Base-by-base conservation (phyloP, 2,113 vertebrate species). In the Siniperca chuatsi region DNA sequence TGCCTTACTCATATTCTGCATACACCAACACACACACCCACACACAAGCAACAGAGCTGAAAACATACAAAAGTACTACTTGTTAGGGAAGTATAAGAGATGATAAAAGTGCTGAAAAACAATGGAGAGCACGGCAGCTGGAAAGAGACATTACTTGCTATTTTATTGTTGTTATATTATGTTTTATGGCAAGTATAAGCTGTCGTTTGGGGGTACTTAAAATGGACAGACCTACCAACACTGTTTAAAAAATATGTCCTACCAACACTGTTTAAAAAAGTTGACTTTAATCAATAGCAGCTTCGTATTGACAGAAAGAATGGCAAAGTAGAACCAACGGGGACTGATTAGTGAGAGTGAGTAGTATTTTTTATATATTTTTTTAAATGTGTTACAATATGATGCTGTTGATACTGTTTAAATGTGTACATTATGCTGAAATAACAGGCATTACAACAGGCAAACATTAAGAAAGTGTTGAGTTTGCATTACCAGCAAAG, bases 61-160 rank as follows among this genome's bases (percentile, higher is more conserved):
- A 58, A 72, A 35, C 77, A 70, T 8, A 70, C 4, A 15, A 20
- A 62, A 46, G 60, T 44, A 46, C 10, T 68, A 46, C 50, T 20
- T 66, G 37, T 55, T 9, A 46, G 25, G 18, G 13, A 62, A 52
- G 25, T 58, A 46, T 48, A 33, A 52, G n/a, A 44, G 57, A 83
- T 33, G 40, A 64, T 60, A 61, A 66, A 71, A 55, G 29, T 64
- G 54, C 13, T 79, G 35, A 42, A n/a, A 55, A 75, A 55, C 16
- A 58, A 29, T 15, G 12, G 20, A 15, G 46, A 58, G 33, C 1
- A 15, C 2, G 9, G 48, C 70, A 57, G 9, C 3, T 12, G 37
- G 5, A 3, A 33, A 61, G 61, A 67, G 33, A 76, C 25, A 65
- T 57, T 8, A 65, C 29, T 15, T 46, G 21, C 2, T 3, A 6